phyloP scores from a whole-genome alignment of 2,888 invertebrate genomes.

The Ormia ochracea region DNA sequence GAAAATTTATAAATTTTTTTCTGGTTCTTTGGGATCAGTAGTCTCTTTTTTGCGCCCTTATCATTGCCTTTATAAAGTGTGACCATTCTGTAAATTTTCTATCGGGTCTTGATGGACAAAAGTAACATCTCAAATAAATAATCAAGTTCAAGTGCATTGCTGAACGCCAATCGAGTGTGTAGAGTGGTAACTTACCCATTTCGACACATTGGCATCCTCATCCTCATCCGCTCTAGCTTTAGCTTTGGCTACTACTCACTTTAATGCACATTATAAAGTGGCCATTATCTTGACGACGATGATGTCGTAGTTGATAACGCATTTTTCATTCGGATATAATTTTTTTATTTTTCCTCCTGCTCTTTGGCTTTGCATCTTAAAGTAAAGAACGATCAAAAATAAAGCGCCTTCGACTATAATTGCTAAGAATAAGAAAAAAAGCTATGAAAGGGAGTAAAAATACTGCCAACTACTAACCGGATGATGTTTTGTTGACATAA shows the following conservation, averaged over 20 bases:
- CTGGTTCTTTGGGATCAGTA: too few species aligned
- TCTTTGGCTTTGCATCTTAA: constrained; percentile 44
- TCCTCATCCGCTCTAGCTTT: not conserved
- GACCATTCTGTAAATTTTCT: not conserved
- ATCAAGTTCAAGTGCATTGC: constrained; percentile 69
- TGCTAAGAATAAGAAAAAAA: constrained; percentile 31
- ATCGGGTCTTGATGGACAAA: not conserved
- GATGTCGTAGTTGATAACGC: constrained; percentile 54
- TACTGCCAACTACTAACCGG: constrained; percentile 60
- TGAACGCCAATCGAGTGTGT: constrained; percentile 47
- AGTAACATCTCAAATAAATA: constrained; percentile 23
- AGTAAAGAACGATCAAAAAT: constrained; percentile 46
- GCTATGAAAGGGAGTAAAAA: not conserved
- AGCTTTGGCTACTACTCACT: constrained; percentile 7
- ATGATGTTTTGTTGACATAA: constrained; percentile 75
- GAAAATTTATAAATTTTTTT: too few species aligned
- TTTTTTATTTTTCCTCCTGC: constrained; percentile 1
- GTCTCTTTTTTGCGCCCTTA: too few species aligned
- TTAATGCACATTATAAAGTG: constrained; percentile 45
- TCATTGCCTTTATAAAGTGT: not conserved
- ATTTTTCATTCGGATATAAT: constrained; percentile 40
- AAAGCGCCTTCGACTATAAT: constrained; percentile 47
- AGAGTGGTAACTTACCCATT: not conserved
- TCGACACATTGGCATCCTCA: not conserved
- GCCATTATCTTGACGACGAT: constrained; percentile 40